Base-by-base conservation (phyloP, 1,140 invertebrate genomes). In the Lepidurus arcticus region DNA sequence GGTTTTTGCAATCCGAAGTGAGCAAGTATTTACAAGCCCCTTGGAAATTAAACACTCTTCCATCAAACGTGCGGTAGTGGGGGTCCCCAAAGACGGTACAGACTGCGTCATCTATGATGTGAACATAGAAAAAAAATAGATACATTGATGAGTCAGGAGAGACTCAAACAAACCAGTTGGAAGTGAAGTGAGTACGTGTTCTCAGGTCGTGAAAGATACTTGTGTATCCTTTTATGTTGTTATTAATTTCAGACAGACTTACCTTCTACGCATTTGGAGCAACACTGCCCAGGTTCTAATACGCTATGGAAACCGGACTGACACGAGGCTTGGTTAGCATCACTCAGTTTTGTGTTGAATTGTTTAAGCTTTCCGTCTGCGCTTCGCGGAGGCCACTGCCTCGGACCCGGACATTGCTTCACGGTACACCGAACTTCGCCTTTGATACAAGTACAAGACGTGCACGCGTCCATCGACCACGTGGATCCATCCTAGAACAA, bases 41-140 rank as follows among this genome's bases (percentile, higher is more conserved):
- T 85, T 95, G 94, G 83, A 97, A 97, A 82, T 92, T 95, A 83
- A 93, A 95, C 79, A 94, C 93, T 82, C 92, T 91, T 24, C 95
- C 95, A 82, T 98, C 96, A 84, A 97, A 98, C 7, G 94, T 96
- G 81, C 92, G 90, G 83, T 96, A 97, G 83, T 97, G 94, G 0
- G 95, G 94, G 85, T 97, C 94, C 1, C 95, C 95, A 83, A 94
- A 97, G 0, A 95, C 94, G 0, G 93, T 93, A 84, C 95, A 97
- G 0, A 94, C 91, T 7, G 93, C 94, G 77, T 95, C 92, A 78
- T 88, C 91, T 91, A 83, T 44, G 85, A 86, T 83, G 82, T 77
- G 82, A 82, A 47, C 16, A 7, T 47, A 7, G 10, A 47, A 47
- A 16, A 16, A 47, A 47, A 47, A 47, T 11, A 7, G 2, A 16